A percentile compares a stretch with the other conserved stretches of the same genome.
Conservation (phyloP, 2,797 vertebrate genomes). For the Urocyon cinereoargenteus region DNA sequence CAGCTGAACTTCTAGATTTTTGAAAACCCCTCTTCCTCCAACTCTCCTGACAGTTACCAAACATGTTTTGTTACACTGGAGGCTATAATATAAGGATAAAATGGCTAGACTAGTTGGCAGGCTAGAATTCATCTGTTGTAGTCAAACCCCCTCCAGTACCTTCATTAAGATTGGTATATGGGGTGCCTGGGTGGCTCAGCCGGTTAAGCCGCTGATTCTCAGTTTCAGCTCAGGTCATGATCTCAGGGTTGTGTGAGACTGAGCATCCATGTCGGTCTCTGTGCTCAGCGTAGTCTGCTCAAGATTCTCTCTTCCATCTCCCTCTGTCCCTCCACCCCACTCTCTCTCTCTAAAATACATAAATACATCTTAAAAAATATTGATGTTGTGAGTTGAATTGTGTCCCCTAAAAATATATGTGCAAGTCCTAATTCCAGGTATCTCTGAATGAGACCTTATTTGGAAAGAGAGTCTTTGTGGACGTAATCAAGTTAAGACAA, state of each 20-base stretch:
- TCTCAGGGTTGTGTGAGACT: not conserved
- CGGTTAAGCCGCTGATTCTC: not conserved
- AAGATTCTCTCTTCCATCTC: not conserved
- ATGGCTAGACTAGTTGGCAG: too few relatives aligned
- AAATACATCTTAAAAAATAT: not conserved
- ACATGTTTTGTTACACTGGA: not conserved
- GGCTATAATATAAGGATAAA: not conserved
- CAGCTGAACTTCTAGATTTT: not conserved
- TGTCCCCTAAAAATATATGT: not conserved
- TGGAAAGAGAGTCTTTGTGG: not conserved
- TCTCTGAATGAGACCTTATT: not conserved
- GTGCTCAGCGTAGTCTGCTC: not conserved
- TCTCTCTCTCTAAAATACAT: not conserved
- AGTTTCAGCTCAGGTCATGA: not conserved
- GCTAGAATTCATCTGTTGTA: not conserved
- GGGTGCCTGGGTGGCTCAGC: not conserved
- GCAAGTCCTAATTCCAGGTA: not conserved
- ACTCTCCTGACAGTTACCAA: not conserved
- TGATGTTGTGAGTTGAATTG: not conserved
- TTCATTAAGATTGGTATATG: not conserved
- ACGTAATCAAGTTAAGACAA: not conserved
- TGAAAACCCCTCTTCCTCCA: not conserved
- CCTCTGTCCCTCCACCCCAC: not conserved
- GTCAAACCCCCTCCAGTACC: not conserved
- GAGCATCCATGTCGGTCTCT: accelerated